Evolutionary conservation across 2,113 vertebrate species (phyloP).

Genomic region (Falcunculus frontatus): DNA sequence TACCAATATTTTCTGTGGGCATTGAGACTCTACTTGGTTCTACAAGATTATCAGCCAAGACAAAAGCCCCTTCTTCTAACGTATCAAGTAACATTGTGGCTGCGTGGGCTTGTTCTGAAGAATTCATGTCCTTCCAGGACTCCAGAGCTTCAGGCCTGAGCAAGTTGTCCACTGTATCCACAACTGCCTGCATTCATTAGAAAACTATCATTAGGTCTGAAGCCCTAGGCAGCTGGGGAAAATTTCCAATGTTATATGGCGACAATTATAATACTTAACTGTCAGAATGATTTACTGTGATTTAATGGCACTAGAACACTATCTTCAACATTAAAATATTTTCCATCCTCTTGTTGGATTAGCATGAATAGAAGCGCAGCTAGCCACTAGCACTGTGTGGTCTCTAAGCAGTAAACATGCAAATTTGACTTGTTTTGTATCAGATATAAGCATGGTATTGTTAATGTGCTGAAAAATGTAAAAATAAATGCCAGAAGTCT

Average conservation of each 20-base stretch:
- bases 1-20: conserved; percentile 96
- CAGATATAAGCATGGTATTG: not conserved
- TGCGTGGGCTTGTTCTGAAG: conserved; percentile 93
- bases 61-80: conserved; percentile 95
- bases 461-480: conserved; percentile 21
- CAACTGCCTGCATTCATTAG: conserved; percentile 89
- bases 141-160: conserved; percentile 93
- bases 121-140: conserved; percentile 98
- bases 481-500: conserved; percentile 1
- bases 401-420: conserved; percentile 10
- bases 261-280: conserved; percentile 68
- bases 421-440: not conserved
- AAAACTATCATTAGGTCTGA: conserved; percentile 65
- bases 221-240: conserved; percentile 18
- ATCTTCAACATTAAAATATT: conserved; percentile 25
- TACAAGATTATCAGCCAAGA: conserved; percentile 96
- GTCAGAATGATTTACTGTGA: conserved; percentile 61
- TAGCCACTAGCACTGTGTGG: conserved; percentile 25
- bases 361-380: conserved; percentile 41
- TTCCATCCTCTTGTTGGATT: conserved; percentile 6
- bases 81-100: conserved; percentile 98
- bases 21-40: conserved; percentile 95
- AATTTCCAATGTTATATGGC: conserved; percentile 26
- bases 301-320: conserved; percentile 52
- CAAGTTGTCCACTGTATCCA: conserved; percentile 98